Conservation (phyloP, 2,888 invertebrate species). For the Anarsia innoxiella region DNA sequence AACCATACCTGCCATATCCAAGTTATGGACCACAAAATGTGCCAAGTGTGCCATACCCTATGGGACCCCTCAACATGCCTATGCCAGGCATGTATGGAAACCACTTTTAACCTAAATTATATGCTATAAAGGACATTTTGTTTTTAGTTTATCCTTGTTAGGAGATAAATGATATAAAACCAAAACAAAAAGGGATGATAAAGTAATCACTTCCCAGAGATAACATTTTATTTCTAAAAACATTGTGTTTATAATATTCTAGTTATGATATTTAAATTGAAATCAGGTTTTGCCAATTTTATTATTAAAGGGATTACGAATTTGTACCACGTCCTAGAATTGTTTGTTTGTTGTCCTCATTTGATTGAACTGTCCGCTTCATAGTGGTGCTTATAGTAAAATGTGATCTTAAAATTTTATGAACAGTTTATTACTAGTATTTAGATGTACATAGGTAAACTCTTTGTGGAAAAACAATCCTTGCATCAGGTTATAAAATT, state of each 20-base stretch:
- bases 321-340: background rate
- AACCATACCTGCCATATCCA: slow-evolving; percentile 62
- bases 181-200: no score
- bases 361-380: slow-evolving; percentile 34
- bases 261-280: no score
- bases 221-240: no score
- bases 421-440: background rate
- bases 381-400: slow-evolving; percentile 56
- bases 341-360: background rate
- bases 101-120: slow-evolving; percentile 65
- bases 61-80: slow-evolving; percentile 85
- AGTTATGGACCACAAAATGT: slow-evolving; percentile 66
- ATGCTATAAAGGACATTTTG: no score
- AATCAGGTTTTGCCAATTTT: background rate
- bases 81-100: slow-evolving; percentile 78
- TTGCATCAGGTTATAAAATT: no score
- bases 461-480: no score
- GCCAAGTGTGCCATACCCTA: slow-evolving; percentile 81
- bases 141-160: no score
- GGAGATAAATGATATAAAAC: no score
- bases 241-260: no score
- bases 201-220: no score
- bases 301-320: background rate
- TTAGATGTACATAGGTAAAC: no score
- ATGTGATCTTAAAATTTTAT: slow-evolving; percentile 10